Evolutionary conservation across 2,113 vertebrate genomes (phyloP), one percentile per base, ranked within the genome.

Genomic region (Anas platyrhynchos): DNA sequence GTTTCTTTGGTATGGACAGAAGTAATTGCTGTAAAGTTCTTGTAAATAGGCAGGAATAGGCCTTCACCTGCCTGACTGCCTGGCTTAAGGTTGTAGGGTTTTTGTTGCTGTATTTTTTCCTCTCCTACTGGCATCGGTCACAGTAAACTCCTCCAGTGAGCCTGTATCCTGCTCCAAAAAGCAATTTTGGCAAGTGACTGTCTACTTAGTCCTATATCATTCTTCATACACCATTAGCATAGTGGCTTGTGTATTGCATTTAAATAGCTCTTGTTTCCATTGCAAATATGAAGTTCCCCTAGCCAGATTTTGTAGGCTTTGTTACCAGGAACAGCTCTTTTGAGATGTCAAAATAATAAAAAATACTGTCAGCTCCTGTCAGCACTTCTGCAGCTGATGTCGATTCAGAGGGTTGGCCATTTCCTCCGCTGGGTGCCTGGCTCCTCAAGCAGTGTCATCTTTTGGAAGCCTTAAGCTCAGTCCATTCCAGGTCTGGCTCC

Each of bases 11-110:
- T 80, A 88, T 5, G 7, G 93, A 83, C 43, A 95, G 74, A 83
- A 83, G 48, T 68, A 90, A 87, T 96, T 91, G 32, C 18, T 84
- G 12, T 78, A 65, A 72, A 81, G 80, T 87, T 81, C n/a, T 77
- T 61, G 52, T 71, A 72, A 88, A 68, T 59, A 62, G 14, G 38
- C 31, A 71, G 41, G 85, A 91, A 84, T 55, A 75, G 86, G 80
- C 55, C 11, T 88, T 89, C 66, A 67, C 48, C 27, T 93, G 67
- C 69, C 58, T 61, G 79, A 9, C 46, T 74, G 67, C 69, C 58
- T 65, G 79, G 12, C 46, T 74, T 62, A 46, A 66, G 31, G 62
- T 41, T 63, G 16, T 27, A 23, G 48, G 22, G 41, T 63, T 63
- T 63, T 63, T 25, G 16, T 41, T 63, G 16, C 38, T 63, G 65